Conservation (phyloP, 2,888 invertebrate genomes). For the Linnaemya tessellans region DNA sequence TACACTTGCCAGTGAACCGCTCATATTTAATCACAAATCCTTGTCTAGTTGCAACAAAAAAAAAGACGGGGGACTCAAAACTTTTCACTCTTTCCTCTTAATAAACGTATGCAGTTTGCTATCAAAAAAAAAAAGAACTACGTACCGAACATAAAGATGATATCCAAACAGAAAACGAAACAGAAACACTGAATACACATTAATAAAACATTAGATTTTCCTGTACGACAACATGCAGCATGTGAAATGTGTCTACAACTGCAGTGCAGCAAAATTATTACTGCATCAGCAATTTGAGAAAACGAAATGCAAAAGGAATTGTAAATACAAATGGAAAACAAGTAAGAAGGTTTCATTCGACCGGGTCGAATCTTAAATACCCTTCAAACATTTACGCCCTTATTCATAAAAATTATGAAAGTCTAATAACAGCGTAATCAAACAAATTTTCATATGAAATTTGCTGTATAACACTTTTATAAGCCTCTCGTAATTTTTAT, state of each 20-base stretch:
- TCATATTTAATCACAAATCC: not conserved
- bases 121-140: conserved; percentile 1
- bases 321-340: conserved; percentile 19
- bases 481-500: too few species aligned
- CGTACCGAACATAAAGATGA: not conserved
- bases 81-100: not conserved
- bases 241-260: conserved; percentile 54
- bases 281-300: conserved; percentile 52
- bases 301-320: not conserved
- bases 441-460: too few species aligned
- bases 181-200: conserved; percentile 44
- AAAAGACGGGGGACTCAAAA: not conserved
- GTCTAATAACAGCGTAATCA: too few species aligned
- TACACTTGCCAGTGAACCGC: too few species aligned
- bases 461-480: too few species aligned
- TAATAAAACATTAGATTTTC: conserved; percentile 64
- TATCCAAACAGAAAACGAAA: conserved; percentile 15
- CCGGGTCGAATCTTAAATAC: too few species aligned
- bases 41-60: not conserved
- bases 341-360: too few species aligned
- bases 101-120: not conserved
- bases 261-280: conserved; percentile 60
- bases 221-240: conserved; percentile 2
- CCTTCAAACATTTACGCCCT: too few species aligned
- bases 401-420: too few species aligned